phyloP scores from a whole-genome alignment of 2,113 vertebrate species.

The Capreolus pygargus region DNA sequence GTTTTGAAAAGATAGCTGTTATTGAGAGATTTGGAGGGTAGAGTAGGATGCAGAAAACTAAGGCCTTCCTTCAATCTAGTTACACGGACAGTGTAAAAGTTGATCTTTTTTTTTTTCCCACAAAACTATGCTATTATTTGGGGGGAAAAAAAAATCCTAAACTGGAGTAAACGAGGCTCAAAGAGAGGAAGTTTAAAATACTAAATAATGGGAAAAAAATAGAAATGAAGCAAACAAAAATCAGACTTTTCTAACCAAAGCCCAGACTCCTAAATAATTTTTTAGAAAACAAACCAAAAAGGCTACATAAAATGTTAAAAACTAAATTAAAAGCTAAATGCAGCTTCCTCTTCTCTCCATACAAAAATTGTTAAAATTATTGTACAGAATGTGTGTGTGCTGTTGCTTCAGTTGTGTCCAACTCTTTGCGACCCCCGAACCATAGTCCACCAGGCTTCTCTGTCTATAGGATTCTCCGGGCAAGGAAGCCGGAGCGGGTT shows the following conservation, averaged over 20 bases:
- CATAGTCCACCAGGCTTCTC: accelerated
- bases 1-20: background rate
- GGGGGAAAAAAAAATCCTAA: background rate
- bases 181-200: background rate
- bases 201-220: background rate
- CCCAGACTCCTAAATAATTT: background rate
- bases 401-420: background rate
- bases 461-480: background rate
- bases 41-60: background rate
- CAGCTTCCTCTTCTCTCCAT: background rate
- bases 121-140: background rate
- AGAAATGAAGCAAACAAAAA: background rate
- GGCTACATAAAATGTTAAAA: background rate
- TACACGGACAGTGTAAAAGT: background rate
- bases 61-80: background rate
- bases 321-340: background rate
- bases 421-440: background rate
- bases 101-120: background rate
- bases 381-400: background rate
- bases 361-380: background rate
- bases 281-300: background rate
- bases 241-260: background rate
- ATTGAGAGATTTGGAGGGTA: background rate
- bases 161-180: background rate
- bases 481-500: background rate